Evolutionary conservation across 1,140 invertebrate genomes (phyloP), one percentile per base, ranked within the genome.

Genomic region (Aphaenogaster rudis): DNA sequence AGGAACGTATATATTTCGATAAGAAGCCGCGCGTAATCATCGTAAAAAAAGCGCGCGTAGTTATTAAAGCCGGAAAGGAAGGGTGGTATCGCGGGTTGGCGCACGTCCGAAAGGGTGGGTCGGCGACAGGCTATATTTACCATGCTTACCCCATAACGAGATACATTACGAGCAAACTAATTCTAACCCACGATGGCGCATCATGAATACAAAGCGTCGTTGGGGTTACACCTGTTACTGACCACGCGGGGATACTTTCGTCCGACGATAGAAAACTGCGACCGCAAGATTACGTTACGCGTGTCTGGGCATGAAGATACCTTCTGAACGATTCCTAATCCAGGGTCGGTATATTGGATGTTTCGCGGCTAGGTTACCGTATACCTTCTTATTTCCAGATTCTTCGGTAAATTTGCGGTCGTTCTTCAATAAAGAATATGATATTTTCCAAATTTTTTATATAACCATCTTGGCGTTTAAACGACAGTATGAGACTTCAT

Each of bases 1-100:
- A 48, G 39, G n/a, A 74, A 84, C 72, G 21, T 69, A 59, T 76
- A 77, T 84, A 84, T 76, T 84, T 50, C 54, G 69, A 84, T 84
- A 84, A 84, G 54, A 48, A 76, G 54, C 42, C 54, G 69, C n/a
- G 80, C 21, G 54, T 57, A 84, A 84, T 84, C 80, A 61, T 84
- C 80, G 33, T 76, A 84, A 84, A 84, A 52, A 84, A 74, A 36
- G n/a, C 39, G 33, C 33, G 54, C 42, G 80, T 76, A 42, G 33
- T 84, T 84, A 84, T 84, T 84, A 84, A 76, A 54, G 13, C 1
- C n/a, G n/a, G 13, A 48, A 50, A 39, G 2, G 42, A 59, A 63
- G 28, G 69, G 21, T 42, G 33, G 28, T 36, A 36, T 57, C 52
- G 52, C 11, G 17, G 13, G 13, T 36, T 81, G 45, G 54, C 79